Base-by-base conservation (phyloP, 2,888 invertebrate species). In the Panorpa germanica region DNA sequence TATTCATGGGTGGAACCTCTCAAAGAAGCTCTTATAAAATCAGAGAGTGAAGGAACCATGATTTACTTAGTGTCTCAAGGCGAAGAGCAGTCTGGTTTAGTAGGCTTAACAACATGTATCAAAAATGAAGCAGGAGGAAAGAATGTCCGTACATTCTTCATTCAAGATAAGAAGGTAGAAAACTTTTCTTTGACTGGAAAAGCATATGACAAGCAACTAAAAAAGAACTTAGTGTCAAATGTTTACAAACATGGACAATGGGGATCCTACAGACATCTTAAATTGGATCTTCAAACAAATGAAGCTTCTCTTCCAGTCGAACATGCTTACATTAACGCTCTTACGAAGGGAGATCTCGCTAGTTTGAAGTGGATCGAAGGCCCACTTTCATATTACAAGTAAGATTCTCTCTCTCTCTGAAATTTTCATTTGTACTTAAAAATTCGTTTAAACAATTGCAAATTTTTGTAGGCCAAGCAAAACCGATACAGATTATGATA, bases 331-430 rank as follows among this genome's bases (percentile, higher is more conserved):
- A 80, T 96, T 29, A 95, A 96, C 57, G 80, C 90, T 2, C 52
- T 90, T 41, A 76, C 75, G 10, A 70, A 93, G 47, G 96, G 96
- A 33, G 96, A 98, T 58, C 65, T 98, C 40, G 73, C 91, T 12
- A 91, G 82, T 42, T 65, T 90, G 40, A 70, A 72, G 45, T 96
- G 85, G 95, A 83, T 95, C 47, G 91, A 85, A 61, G 85, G 83
- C 32, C 78, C 77, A 29, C 63, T 74, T 27, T 63, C 70, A 23
- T 68, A 65, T 43, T 65, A 70, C 45, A 35, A 34, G 12, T 45
- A 41, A 22, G 36, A 39, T 25, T 13, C 29, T 12, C 25, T 32
- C 29, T 15, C 8, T 32, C 10, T 19, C 8, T 9, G 34, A 34
- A 9, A n/a, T n/a, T n/a, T n/a, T n/a, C n/a, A n/a, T n/a, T n/a